Evolutionary conservation across 1,140 invertebrate species (phyloP).

Genomic region (Drosophila truncata): DNA sequence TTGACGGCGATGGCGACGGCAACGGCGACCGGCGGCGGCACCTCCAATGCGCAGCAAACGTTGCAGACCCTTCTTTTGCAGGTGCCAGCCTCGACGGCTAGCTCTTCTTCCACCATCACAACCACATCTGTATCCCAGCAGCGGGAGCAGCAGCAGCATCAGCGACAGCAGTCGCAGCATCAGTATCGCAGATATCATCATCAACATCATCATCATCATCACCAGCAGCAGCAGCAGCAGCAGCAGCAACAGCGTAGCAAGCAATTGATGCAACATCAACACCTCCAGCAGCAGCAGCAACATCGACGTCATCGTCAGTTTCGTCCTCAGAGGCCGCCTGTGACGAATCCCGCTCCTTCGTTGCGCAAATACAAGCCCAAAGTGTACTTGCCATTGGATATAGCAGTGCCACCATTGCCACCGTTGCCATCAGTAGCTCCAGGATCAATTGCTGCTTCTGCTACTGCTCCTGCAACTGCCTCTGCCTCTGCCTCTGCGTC

Average conservation of each 20-base stretch:
- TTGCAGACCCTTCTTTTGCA: constrained; percentile 69
- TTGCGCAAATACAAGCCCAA: constrained; percentile 63
- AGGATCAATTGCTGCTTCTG: constrained; percentile 5
- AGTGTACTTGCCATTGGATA: constrained; percentile 65
- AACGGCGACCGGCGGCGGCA: constrained; percentile 37
- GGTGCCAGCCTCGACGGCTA: constrained; percentile 58
- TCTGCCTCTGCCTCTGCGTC: neutral
- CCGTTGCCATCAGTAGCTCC: constrained; percentile 27
- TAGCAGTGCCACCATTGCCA: constrained; percentile 59
- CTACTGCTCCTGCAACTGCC: constrained; percentile 7
- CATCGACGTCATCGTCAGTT: constrained; percentile 58
- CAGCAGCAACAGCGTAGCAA: constrained; percentile 40
- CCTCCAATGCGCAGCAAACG: constrained; percentile 49
- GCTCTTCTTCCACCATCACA: constrained; percentile 30
- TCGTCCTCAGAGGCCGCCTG: constrained; percentile 40
- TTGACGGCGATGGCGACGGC: constrained; percentile 27
- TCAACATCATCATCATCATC: constrained; percentile 34
- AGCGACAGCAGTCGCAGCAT: constrained; percentile 30
- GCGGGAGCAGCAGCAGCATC: constrained; percentile 40
- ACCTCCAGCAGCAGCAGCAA: constrained; percentile 30
- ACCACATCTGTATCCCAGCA: constrained; percentile 32
- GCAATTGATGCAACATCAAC: constrained; percentile 73
- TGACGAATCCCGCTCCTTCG: constrained; percentile 2
- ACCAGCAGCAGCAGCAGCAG: constrained; percentile 29
- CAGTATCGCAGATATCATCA: constrained; percentile 37